Conservation (phyloP, 2,888 invertebrate genomes). For the Stenodera caucasica region DNA sequence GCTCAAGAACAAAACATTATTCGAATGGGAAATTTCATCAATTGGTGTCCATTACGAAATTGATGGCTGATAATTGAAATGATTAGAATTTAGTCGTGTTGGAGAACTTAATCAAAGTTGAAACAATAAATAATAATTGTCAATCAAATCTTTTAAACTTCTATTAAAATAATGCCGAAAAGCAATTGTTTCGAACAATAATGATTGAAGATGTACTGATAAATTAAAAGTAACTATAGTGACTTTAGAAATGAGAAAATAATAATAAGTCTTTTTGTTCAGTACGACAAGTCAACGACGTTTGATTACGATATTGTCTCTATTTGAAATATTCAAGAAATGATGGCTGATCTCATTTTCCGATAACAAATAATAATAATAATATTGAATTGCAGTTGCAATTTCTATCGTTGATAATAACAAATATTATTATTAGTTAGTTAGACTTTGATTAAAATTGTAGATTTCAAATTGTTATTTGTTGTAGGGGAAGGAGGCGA, state of each 20-base stretch:
- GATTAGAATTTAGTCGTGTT: slow-evolving; percentile 21
- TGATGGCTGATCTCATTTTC: slow-evolving; percentile 31
- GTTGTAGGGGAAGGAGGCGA: slow-evolving; percentile 64
- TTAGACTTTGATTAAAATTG: neutral
- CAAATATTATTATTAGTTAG: too few species aligned
- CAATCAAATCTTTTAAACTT: slow-evolving; percentile 30
- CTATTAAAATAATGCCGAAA: slow-evolving; percentile 17
- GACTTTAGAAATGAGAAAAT: slow-evolving; percentile 23
- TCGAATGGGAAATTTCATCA: too few species aligned
- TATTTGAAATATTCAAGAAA: slow-evolving; percentile 22
- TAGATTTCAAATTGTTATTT: slow-evolving; percentile 31
- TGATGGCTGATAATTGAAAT: slow-evolving; percentile 27
- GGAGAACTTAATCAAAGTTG: slow-evolving; percentile 33
- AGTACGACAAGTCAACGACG: slow-evolving; percentile 9
- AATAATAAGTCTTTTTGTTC: neutral
- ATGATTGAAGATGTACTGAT: slow-evolving; percentile 32
- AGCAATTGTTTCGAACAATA: slow-evolving; percentile 24
- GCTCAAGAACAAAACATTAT: too few species aligned
- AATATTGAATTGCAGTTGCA: slow-evolving; percentile 22
- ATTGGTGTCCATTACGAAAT: slow-evolving; percentile 19
- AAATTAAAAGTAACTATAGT: slow-evolving; percentile 39
- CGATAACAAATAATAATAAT: slow-evolving; percentile 18
- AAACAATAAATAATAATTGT: slow-evolving; percentile 35
- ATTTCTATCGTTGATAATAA: too few species aligned
- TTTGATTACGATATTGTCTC: slow-evolving; percentile 30